Conservation (phyloP, 2,797 vertebrate genomes). For the Agapornis canus region DNA sequence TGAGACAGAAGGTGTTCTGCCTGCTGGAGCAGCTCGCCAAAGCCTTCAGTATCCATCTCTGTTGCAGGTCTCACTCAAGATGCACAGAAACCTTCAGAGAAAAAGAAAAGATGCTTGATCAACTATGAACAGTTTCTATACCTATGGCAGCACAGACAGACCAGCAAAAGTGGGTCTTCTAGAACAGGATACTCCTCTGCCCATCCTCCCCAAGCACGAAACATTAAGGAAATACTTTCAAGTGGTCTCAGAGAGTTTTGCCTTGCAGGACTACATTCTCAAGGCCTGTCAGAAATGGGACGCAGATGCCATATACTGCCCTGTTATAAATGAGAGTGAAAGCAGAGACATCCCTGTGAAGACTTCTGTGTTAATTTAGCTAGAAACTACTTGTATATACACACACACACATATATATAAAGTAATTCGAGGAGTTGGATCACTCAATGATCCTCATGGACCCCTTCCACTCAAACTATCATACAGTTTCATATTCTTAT, state of each 20-base stretch:
- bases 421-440: neutral
- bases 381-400: neutral
- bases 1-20: slow-evolving; percentile 57
- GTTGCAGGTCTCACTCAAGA: neutral
- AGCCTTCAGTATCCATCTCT: slow-evolving; percentile 92
- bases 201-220: neutral
- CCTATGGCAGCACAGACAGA: neutral
- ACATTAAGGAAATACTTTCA: neutral
- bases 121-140: neutral
- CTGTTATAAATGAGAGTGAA: neutral
- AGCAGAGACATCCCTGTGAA: neutral
- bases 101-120: neutral
- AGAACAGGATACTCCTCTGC: neutral
- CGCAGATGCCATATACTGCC: neutral
- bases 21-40: slow-evolving; percentile 96
- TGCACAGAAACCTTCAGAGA: neutral
- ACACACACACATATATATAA: neutral
- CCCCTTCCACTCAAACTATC: neutral
- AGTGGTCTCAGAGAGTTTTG: neutral
- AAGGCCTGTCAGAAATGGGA: neutral
- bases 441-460: fast-evolving
- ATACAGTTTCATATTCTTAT: neutral
- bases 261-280: neutral
- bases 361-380: neutral
- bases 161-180: neutral